Percentiles rank a stretch among this genome's conserved stretches.
Conservation (phyloP, 2,797 vertebrate species). For the Lemur catta region DNA sequence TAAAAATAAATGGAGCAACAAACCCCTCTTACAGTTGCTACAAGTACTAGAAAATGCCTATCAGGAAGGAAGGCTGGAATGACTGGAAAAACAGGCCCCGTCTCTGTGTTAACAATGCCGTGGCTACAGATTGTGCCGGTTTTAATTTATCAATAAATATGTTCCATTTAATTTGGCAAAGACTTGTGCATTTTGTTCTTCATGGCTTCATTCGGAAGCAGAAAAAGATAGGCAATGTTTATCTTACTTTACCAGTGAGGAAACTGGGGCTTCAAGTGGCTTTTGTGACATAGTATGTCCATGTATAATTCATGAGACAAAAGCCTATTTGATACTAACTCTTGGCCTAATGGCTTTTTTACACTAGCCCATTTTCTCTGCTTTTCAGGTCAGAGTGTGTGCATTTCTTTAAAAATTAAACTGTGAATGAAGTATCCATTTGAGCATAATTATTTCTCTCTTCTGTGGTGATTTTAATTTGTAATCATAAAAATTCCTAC, state of each 20-base stretch:
- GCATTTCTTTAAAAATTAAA: neutral
- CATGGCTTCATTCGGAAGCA: neutral
- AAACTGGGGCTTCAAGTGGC: neutral
- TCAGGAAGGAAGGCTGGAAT: neutral
- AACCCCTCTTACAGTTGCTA: neutral
- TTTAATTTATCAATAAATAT: neutral
- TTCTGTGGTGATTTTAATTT: neutral
- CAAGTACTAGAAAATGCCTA: neutral
- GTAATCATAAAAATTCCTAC: neutral
- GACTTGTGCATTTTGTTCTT: neutral
- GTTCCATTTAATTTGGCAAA: neutral
- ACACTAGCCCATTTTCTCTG: neutral
- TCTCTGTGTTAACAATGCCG: neutral
- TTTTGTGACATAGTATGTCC: neutral
- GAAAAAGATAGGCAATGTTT: neutral
- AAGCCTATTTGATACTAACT: rapidly evolving
- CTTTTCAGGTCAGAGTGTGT: neutral
- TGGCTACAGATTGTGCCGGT: neutral
- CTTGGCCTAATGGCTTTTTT: neutral
- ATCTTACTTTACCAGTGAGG: neutral
- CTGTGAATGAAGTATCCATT: neutral
- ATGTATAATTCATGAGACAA: neutral
- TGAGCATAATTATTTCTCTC: neutral
- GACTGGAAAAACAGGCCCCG: rapidly evolving
- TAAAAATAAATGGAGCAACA: neutral